Conservation (phyloP, 1,140 invertebrate genomes). For the Cecropterus lyciades region DNA sequence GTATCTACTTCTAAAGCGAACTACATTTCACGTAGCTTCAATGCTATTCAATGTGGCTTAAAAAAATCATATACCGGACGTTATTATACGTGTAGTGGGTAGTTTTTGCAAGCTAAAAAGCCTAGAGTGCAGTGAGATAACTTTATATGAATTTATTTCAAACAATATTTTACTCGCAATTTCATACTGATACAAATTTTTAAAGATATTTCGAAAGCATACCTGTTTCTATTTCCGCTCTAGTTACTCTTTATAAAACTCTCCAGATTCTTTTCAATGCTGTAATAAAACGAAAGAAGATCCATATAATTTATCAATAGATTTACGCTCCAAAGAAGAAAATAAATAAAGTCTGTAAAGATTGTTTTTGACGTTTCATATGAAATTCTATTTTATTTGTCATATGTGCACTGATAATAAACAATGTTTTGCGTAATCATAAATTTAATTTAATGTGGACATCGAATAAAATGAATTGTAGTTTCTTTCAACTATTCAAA, state of each 20-base stretch:
- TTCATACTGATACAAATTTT: conserved; percentile 14
- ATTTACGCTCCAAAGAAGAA: neutral
- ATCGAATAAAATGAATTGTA: conserved; percentile 9
- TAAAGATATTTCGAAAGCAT: conserved; percentile 8
- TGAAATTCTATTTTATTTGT: conserved; percentile 13
- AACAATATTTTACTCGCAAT: conserved; percentile 10
- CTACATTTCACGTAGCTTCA: conserved; percentile 3
- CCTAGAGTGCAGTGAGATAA: conserved; percentile 1
- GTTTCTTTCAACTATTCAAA: neutral
- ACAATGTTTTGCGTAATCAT: conserved; percentile 25
- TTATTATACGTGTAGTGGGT: conserved; percentile 14
- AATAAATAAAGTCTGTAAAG: neutral
- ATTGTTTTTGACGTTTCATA: neutral
- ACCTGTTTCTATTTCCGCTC: conserved; percentile 8
- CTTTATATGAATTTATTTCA: conserved; percentile 13
- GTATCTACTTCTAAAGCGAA: conserved; percentile 8
- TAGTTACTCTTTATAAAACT: conserved; percentile 4
- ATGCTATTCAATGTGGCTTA: conserved; percentile 8
- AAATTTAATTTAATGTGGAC: conserved; percentile 27
- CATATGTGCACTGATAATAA: conserved; percentile 7
- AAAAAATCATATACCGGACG: conserved; percentile 15
- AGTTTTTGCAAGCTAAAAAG: conserved; percentile 9
- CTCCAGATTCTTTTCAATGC: neutral
- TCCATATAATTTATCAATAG: neutral
- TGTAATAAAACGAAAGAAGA: neutral